Conservation (phyloP, 1,140 invertebrate genomes). For the Subanguina moxae region DNA sequence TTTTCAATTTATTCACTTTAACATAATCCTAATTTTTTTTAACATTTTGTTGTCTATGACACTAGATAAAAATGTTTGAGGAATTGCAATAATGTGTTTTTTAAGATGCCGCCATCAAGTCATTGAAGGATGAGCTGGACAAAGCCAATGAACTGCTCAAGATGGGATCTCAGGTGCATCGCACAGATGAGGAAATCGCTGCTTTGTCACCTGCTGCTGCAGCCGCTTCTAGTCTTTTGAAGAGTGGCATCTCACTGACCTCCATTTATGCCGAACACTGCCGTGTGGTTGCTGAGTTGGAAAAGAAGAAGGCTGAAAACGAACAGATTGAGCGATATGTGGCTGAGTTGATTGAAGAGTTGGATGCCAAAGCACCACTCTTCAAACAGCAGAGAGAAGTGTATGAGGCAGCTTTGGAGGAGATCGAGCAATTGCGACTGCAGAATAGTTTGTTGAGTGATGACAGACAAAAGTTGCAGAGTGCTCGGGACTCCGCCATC, state of each 20-base stretch:
- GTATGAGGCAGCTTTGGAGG: constrained; percentile 24
- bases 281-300: constrained; percentile 33
- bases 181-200: constrained; percentile 28
- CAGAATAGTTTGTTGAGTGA: constrained; percentile 5
- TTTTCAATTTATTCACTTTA: too few relatives aligned
- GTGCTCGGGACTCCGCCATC: constrained; percentile 9
- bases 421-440: constrained; percentile 23
- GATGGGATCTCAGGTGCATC: constrained; percentile 11
- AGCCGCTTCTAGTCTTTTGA: constrained; percentile 27
- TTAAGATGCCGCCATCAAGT: constrained; percentile 29
- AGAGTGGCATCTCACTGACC: constrained; percentile 33
- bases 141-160: constrained; percentile 37
- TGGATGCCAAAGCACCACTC: constrained; percentile 27
- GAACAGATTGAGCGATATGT: constrained; percentile 27
- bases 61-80: too few relatives aligned
- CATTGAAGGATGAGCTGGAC: constrained; percentile 28
- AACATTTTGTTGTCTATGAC: too few relatives aligned
- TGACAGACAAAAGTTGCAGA: constrained; percentile 26
- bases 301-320: constrained; percentile 31
- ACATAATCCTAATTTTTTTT: too few relatives aligned
- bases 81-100: too few relatives aligned
- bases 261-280: constrained; percentile 38
- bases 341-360: constrained; percentile 28
- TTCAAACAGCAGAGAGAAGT: constrained; percentile 28
- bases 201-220: constrained; percentile 34